Evolutionary conservation across 2,888 invertebrate species (phyloP).

Genomic region (Caenorhabditis doughertyi): DNA sequence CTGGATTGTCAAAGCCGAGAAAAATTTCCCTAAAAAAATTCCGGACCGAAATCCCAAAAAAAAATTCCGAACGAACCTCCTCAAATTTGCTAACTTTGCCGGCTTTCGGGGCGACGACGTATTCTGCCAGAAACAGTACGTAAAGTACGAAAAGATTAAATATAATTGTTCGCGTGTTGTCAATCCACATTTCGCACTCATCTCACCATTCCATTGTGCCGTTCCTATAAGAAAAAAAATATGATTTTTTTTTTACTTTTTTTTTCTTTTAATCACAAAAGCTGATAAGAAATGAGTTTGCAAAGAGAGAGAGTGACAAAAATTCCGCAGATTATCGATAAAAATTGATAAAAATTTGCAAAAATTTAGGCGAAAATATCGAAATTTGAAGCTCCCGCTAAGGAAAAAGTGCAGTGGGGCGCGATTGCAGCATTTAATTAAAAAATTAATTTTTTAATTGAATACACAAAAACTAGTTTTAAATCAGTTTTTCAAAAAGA

Average conservation of each 20-base stretch:
- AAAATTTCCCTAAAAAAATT: no score
- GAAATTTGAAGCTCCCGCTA: slow-evolving; percentile 1
- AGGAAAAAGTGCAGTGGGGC: neutral
- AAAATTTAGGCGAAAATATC: neutral
- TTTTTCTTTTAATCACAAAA: neutral
- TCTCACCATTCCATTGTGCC: slow-evolving; percentile 45
- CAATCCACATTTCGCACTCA: slow-evolving; percentile 55
- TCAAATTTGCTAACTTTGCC: slow-evolving; percentile 25
- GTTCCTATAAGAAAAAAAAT: slow-evolving; percentile 20
- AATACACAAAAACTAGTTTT: no score
- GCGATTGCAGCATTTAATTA: no score
- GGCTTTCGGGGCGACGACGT: slow-evolving; percentile 3
- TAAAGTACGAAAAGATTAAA: slow-evolving; percentile 21
- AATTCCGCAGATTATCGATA: slow-evolving; percentile 2
- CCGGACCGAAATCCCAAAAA: neutral
- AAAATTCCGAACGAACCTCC: slow-evolving; percentile 8
- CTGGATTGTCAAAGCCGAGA: no score
- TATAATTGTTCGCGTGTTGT: slow-evolving; percentile 43
- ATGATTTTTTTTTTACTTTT: neutral
- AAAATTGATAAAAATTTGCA: slow-evolving; percentile 15
- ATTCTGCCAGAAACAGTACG: slow-evolving; percentile 1
- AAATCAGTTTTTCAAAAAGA: no score
- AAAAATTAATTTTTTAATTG: no score
- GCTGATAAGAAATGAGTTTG: neutral
- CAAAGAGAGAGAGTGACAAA: neutral